Conservation (phyloP, 2,888 invertebrate genomes). For the Dorcus hopei region DNA sequence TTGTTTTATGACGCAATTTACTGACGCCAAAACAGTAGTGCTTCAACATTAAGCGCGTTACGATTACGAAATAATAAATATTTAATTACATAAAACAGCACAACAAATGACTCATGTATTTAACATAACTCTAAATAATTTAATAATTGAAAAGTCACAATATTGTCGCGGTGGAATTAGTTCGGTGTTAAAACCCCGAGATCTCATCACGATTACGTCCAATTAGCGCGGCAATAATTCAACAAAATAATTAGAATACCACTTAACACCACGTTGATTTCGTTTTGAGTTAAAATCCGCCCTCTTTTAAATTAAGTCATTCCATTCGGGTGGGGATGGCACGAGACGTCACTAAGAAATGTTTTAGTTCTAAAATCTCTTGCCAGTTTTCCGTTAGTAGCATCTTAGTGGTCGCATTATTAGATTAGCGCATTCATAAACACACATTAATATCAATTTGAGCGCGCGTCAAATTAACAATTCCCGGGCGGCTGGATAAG, state of each 20-base stretch:
- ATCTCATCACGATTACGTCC: slow-evolving; percentile 42
- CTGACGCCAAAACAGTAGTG: too few species aligned
- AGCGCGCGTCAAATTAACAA: slow-evolving; percentile 33
- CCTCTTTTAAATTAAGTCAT: slow-evolving; percentile 41
- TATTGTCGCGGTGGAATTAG: slow-evolving; percentile 3
- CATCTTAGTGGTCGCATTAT: slow-evolving; percentile 39
- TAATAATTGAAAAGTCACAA: background rate
- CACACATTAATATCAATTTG: slow-evolving; percentile 47
- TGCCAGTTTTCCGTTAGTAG: slow-evolving; percentile 39
- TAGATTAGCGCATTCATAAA: slow-evolving; percentile 42
- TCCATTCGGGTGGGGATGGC: slow-evolving; percentile 33
- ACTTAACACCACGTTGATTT: slow-evolving; percentile 31
- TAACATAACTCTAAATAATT: background rate
- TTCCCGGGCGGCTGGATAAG: slow-evolving; percentile 16
- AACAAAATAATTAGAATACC: slow-evolving; percentile 26
- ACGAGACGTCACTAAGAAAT: slow-evolving; percentile 36
- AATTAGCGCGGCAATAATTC: slow-evolving; percentile 42
- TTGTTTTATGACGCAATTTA: too few species aligned
- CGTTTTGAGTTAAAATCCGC: slow-evolving; percentile 34
- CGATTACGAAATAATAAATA: too few species aligned
- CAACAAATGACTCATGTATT: too few species aligned
- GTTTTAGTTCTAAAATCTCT: slow-evolving; percentile 40
- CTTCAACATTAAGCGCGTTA: too few species aligned
- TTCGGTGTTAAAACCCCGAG: slow-evolving; percentile 7
- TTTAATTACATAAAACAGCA: too few species aligned